These are phyloP conservation scores for Anguilla marmorata DNA, from an alignment of 2,797 vertebrate species.

Conservation along the genomic window DNA sequence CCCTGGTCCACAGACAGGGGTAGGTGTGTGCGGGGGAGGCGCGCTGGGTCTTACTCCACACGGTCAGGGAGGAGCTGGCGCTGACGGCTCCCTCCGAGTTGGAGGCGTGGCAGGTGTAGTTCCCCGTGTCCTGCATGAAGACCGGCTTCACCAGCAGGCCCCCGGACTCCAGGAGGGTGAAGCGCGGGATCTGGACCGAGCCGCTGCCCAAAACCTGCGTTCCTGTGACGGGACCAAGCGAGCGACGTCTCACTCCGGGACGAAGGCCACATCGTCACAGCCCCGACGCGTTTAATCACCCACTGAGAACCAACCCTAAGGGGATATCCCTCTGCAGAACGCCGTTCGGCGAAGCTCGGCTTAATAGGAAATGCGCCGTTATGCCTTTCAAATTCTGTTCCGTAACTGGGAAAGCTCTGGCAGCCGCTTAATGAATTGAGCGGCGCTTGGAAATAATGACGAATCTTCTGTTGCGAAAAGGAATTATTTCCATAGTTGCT, in stretches of 20 bases:
- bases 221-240: constrained; percentile 64
- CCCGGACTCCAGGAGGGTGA: constrained; percentile 85
- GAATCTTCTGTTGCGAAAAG: constrained; percentile 43
- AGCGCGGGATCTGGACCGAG: constrained; percentile 82
- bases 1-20: neutral
- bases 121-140: constrained; percentile 82
- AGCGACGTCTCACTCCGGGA: neutral
- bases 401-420: constrained; percentile 45
- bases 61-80: constrained; percentile 77
- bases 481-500: constrained; percentile 46
- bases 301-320: constrained; percentile 40
- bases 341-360: constrained; percentile 30
- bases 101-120: constrained; percentile 83
- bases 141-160: constrained; percentile 83
- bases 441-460: constrained; percentile 36
- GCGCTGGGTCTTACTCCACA: constrained; percentile 84
- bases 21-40: neutral
- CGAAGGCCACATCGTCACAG: neutral
- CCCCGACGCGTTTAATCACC: constrained; percentile 43
- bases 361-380: constrained; percentile 38
- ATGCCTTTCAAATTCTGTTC: constrained; percentile 16
- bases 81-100: constrained; percentile 82
- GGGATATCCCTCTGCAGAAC: constrained; percentile 36
- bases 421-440: constrained; percentile 49
- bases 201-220: constrained; percentile 85